Conservation (phyloP, 2,797 vertebrate genomes). For the Okamejei kenojei region DNA sequence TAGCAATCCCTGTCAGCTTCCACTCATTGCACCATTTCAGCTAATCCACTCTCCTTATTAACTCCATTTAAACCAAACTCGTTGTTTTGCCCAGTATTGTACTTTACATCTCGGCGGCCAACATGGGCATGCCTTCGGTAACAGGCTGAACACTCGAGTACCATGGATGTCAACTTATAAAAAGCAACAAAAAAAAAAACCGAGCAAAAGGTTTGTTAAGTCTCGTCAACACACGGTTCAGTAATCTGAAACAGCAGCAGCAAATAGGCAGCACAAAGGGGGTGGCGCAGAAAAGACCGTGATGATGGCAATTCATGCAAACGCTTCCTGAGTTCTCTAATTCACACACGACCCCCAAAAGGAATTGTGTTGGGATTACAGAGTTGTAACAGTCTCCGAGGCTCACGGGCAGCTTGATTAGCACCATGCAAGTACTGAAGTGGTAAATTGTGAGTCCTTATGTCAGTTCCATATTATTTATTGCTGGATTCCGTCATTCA, state of each 20-base stretch:
- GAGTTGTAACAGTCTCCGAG: conserved; percentile 30
- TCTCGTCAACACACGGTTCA: background rate
- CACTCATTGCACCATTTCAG: conserved; percentile 2
- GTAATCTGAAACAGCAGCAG: background rate
- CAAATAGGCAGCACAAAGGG: background rate
- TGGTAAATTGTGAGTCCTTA: conserved; percentile 31
- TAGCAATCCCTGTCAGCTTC: background rate
- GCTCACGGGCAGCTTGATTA: background rate
- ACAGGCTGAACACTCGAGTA: background rate
- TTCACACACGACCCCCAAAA: background rate
- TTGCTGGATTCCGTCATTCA: conserved; percentile 59
- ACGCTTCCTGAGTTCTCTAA: conserved; percentile 3
- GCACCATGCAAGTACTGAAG: conserved; percentile 31
- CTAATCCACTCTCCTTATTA: background rate
- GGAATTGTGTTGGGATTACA: conserved; percentile 11
- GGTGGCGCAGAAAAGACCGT: background rate
- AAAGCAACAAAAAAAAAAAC: background rate
- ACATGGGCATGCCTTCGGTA: background rate
- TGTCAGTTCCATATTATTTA: conserved; percentile 36
- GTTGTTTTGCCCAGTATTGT: background rate
- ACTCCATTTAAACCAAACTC: background rate
- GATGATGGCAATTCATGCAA: conserved; percentile 25
- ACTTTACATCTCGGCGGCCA: background rate
- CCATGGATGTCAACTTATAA: background rate
- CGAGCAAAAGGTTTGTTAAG: background rate